Percentiles rank a stretch among this genome's conserved stretches.
Evolutionary conservation across 2,113 vertebrate species (phyloP).

Genomic region (Todiramphus saurophagus): DNA sequence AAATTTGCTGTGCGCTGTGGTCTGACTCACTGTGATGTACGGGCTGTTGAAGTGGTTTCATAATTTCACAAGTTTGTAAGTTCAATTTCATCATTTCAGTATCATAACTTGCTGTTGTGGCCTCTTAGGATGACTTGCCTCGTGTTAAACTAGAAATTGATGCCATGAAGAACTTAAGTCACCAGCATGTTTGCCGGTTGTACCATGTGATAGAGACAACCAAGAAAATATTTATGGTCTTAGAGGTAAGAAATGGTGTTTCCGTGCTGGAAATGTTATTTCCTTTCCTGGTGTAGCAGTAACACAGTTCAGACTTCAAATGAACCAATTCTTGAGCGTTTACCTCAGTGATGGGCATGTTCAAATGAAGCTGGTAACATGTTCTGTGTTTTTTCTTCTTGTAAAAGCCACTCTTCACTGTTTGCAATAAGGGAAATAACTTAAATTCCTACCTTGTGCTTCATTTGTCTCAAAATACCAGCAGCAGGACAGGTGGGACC

Average conservation of each 20-base stretch:
- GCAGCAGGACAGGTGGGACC: fast-evolving
- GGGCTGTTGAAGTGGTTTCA: too few relatives aligned
- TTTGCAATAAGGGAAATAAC: not conserved
- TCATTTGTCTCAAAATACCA: not conserved
- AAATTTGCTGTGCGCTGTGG: fast-evolving
- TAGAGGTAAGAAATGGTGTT: slow-evolving; percentile 82
- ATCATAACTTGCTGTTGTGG: not conserved
- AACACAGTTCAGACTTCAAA: not conserved
- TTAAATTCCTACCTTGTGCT: not conserved
- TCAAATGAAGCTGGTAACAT: not conserved
- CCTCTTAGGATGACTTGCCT: slow-evolving; percentile 87
- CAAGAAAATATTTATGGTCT: slow-evolving; percentile 91
- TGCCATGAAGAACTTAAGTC: slow-evolving; percentile 92
- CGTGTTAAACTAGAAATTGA: slow-evolving; percentile 92
- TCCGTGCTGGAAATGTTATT: fast-evolving
- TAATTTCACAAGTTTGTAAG: too few relatives aligned
- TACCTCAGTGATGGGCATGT: fast-evolving
- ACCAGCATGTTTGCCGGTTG: slow-evolving; percentile 90
- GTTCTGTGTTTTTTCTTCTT: not conserved
- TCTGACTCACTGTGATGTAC: not conserved
- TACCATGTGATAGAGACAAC: slow-evolving; percentile 93
- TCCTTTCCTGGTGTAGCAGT: not conserved
- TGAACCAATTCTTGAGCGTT: not conserved
- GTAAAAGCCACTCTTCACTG: not conserved
- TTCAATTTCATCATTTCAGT: too few relatives aligned